A percentile compares a stretch with the other conserved stretches of the same genome.
phyloP scores from a whole-genome alignment of 1,140 invertebrate species.

The Lordiphosa collinella region DNA sequence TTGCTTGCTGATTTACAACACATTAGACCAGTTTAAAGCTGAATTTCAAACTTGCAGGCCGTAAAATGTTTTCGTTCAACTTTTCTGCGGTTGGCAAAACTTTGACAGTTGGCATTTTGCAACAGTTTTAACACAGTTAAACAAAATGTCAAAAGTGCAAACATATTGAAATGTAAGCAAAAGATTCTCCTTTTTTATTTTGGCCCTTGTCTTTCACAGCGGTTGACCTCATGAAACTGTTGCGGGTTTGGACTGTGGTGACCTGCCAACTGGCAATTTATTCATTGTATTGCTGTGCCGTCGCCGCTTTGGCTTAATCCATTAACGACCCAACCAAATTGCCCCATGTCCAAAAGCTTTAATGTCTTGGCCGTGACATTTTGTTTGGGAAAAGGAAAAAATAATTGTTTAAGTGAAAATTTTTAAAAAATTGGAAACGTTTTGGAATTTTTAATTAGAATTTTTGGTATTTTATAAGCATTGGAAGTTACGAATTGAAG shows the following conservation, averaged over 20 bases:
- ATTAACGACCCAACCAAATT: slow-evolving; percentile 50
- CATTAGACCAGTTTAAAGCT: slow-evolving; percentile 27
- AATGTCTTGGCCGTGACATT: too few species aligned
- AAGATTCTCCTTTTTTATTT: slow-evolving; percentile 2
- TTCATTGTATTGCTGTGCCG: slow-evolving; percentile 39
- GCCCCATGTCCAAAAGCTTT: not conserved
- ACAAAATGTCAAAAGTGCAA: slow-evolving; percentile 59
- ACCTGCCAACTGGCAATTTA: slow-evolving; percentile 60
- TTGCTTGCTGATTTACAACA: slow-evolving; percentile 65
- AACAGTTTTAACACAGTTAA: slow-evolving; percentile 54
- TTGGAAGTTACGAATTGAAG: too few species aligned
- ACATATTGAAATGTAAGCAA: slow-evolving; percentile 66
- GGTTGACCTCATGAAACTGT: slow-evolving; percentile 35
- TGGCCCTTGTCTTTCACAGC: slow-evolving; percentile 8
- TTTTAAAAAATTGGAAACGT: too few species aligned
- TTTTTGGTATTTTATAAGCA: too few species aligned
- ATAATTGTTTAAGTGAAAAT: too few species aligned
- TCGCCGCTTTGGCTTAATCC: slow-evolving; percentile 56
- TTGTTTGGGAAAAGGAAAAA: too few species aligned
- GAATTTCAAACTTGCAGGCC: not conserved
- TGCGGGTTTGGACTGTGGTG: slow-evolving; percentile 20
- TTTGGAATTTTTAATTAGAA: too few species aligned
- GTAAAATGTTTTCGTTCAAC: slow-evolving; percentile 13
- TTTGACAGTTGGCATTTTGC: slow-evolving; percentile 68
- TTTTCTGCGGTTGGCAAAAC: slow-evolving; percentile 28